Evolutionary conservation across 2,113 vertebrate genomes (phyloP).

Genomic region (Gymnobelideus leadbeateri): DNA sequence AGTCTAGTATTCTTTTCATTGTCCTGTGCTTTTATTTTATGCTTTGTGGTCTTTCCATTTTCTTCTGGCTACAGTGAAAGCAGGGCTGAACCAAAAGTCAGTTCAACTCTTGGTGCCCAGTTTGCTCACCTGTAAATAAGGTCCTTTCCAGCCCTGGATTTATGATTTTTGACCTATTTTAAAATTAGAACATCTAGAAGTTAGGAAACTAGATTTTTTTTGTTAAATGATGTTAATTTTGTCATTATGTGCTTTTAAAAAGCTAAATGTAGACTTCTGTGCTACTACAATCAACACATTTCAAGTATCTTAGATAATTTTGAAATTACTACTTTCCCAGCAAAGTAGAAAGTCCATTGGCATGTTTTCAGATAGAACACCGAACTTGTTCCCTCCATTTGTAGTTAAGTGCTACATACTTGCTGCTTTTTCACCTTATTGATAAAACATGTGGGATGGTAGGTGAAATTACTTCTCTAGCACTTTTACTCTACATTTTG

Average conservation of each 20-base stretch:
- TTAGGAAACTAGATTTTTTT: background rate
- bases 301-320: background rate
- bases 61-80: no score
- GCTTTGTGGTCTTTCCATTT: no score
- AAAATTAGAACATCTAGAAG: no score
- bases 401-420: background rate
- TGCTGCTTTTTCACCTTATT: background rate
- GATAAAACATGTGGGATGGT: background rate
- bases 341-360: background rate
- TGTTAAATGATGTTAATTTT: background rate
- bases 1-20: background rate
- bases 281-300: no score
- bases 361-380: background rate
- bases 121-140: no score
- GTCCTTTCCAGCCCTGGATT: no score
- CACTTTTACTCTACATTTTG: background rate
- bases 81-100: no score
- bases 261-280: background rate
- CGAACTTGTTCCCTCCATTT: background rate
- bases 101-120: no score
- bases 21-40: background rate
- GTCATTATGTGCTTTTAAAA: background rate
- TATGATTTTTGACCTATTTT: no score
- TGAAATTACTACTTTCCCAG: background rate
- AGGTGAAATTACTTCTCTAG: background rate